Evolutionary conservation across 2,113 vertebrate genomes (phyloP).

Genomic region (Dermatemys mawii): DNA sequence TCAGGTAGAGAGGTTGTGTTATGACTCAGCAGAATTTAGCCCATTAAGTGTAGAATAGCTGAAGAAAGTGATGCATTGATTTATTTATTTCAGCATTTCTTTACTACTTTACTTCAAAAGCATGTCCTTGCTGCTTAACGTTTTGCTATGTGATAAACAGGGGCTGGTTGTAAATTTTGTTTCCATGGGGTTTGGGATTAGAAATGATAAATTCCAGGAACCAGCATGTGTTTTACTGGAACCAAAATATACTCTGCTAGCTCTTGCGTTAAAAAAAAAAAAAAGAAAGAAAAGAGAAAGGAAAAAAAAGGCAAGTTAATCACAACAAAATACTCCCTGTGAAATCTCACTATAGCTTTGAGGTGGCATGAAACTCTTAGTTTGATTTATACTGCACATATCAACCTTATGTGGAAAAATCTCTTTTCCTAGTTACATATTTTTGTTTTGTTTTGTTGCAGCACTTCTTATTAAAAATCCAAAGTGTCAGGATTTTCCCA

Average conservation of each 20-base stretch:
- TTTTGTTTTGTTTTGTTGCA: not conserved
- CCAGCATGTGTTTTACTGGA: not conserved
- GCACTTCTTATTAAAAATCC: constrained; percentile 66
- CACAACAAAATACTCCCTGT: constrained; percentile 12
- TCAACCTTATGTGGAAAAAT: constrained; percentile 14
- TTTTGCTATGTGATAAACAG: not conserved
- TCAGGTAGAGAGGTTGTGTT: not conserved
- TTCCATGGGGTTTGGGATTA: not conserved
- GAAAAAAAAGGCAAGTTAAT: not conserved
- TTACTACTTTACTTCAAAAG: not conserved
- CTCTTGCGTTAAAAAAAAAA: not conserved
- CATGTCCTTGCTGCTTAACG: not conserved
- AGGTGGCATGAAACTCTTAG: constrained; percentile 15
- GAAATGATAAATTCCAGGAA: not conserved
- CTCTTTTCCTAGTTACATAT: not conserved
- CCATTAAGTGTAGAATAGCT: not conserved
- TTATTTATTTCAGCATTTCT: not conserved
- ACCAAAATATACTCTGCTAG: not conserved
- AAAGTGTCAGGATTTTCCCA: constrained; percentile 24
- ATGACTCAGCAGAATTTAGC: not conserved
- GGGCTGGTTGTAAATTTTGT: not conserved
- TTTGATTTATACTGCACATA: constrained; percentile 47
- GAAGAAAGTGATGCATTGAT: not conserved
- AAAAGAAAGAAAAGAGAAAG: not conserved
- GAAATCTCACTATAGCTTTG: not conserved